Conservation (phyloP, 1,140 invertebrate species). For the Phthorimaea operculella region DNA sequence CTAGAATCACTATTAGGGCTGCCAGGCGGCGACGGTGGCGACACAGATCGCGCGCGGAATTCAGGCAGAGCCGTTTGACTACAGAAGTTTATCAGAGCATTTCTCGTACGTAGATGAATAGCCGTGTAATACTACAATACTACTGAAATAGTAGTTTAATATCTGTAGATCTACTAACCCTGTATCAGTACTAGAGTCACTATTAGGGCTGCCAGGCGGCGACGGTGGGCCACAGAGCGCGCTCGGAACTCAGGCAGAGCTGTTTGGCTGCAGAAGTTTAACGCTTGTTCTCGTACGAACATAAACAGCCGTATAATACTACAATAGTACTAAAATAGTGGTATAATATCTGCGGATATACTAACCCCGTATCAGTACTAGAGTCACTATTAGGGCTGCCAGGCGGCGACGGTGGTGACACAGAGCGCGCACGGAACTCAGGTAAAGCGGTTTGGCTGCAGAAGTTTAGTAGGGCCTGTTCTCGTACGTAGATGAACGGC, state of each 20-base stretch:
- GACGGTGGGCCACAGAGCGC: too few species aligned
- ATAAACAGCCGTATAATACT: too few species aligned
- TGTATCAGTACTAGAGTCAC: too few species aligned
- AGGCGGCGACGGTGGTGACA: slow-evolving; percentile 13
- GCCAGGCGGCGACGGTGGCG: slow-evolving; percentile 15
- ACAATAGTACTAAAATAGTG: too few species aligned
- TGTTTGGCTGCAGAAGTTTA: slow-evolving; percentile 46
- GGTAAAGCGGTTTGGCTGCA: slow-evolving; percentile 44
- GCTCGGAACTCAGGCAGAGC: slow-evolving; percentile 46
- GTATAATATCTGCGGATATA: too few species aligned
- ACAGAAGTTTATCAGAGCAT: slow-evolving; percentile 45
- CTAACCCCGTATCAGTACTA: background rate
- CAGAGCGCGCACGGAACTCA: slow-evolving; percentile 32
- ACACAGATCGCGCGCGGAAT: slow-evolving; percentile 34
- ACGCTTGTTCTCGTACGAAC: slow-evolving; percentile 77
- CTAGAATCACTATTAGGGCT: too few species aligned
- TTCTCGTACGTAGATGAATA: slow-evolving; percentile 81
- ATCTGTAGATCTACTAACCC: too few species aligned
- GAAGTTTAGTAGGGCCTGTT: slow-evolving; percentile 66
- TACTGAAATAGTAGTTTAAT: too few species aligned
- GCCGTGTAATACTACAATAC: too few species aligned
- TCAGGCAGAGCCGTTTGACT: slow-evolving; percentile 44
- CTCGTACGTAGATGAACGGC: slow-evolving; percentile 88
- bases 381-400: slow-evolving; percentile 4
- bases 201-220: slow-evolving; percentile 7